Conservation (phyloP, 2,888 invertebrate genomes). For the Drosophila mulleri region DNA sequence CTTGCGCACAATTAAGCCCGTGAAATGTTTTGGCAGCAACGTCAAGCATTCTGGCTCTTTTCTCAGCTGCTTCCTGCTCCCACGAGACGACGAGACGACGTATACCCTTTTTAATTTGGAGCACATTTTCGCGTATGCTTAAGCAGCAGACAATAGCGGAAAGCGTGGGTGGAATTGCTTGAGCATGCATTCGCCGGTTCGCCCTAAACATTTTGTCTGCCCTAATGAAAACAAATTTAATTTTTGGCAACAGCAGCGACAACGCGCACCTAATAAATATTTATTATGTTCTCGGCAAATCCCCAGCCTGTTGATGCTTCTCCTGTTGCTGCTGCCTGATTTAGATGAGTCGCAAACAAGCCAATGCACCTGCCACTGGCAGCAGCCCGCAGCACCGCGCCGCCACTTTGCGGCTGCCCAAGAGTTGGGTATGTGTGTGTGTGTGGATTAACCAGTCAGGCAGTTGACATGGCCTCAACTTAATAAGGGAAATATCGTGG, state of each 20-base stretch:
- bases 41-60: constrained; percentile 9
- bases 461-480: constrained; percentile 1
- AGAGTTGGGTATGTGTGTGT: not conserved
- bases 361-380: constrained; percentile 32
- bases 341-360: constrained; percentile 28
- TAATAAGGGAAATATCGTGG: not conserved
- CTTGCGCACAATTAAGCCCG: constrained; percentile 76
- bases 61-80: constrained; percentile 2
- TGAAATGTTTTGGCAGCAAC: constrained; percentile 63
- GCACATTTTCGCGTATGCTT: constrained; percentile 50
- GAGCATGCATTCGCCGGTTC: constrained; percentile 39
- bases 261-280: constrained; percentile 66
- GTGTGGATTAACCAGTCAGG: constrained; percentile 18
- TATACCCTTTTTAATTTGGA: constrained; percentile 70
- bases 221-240: constrained; percentile 77
- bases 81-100: constrained; percentile 41
- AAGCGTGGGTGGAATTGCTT: constrained; percentile 22
- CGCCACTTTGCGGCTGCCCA: constrained; percentile 29
- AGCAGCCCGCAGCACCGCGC: constrained; percentile 17
- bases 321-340: not conserved
- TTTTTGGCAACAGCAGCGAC: constrained; percentile 51
- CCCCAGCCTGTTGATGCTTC: constrained; percentile 5
- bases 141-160: constrained; percentile 17
- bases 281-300: constrained; percentile 60
- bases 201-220: constrained; percentile 61